Conservation (phyloP, 37 sponge, comb jelly and placozoan genomes). For the Oopsacas minuta region DNA sequence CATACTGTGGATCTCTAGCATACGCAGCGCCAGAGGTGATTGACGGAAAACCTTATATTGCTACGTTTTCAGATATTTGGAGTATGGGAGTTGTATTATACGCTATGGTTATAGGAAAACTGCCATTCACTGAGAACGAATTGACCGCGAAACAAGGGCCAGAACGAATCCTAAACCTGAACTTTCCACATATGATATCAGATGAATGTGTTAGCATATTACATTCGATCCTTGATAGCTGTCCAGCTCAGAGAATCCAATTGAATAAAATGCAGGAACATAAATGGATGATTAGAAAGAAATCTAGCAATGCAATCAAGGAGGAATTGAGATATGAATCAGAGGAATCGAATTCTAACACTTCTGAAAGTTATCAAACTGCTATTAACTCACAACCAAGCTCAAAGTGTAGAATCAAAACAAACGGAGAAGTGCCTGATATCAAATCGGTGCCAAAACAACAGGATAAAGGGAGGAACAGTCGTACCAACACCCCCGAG, state of each 20-base stretch:
- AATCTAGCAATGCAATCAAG: neutral
- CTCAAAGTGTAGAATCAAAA: neutral
- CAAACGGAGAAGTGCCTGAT: neutral
- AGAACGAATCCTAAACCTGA: neutral
- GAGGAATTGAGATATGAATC: neutral
- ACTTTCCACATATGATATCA: neutral
- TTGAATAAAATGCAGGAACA: neutral
- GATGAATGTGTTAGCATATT: neutral
- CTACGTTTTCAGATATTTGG: constrained; percentile 71
- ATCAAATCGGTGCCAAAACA: neutral
- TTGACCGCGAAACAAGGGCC: neutral
- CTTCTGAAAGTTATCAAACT: neutral
- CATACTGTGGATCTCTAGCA: constrained; percentile 87
- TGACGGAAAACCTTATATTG: constrained; percentile 70
- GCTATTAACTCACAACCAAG: neutral
- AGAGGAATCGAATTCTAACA: neutral
- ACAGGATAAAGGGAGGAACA: neutral
- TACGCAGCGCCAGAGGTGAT: constrained; percentile 92
- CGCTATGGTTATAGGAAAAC: constrained; percentile 70
- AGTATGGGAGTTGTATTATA: constrained; percentile 84
- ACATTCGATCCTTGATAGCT: neutral
- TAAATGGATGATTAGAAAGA: constrained; percentile 13
- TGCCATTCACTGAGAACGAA: constrained; percentile 76
- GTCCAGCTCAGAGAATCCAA: constrained; percentile 1
- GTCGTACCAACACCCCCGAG: neutral